Percentiles rank a stretch among this genome's conserved stretches.
Conservation (phyloP, 2,797 vertebrate species). For the Pangasius mekongensis region DNA sequence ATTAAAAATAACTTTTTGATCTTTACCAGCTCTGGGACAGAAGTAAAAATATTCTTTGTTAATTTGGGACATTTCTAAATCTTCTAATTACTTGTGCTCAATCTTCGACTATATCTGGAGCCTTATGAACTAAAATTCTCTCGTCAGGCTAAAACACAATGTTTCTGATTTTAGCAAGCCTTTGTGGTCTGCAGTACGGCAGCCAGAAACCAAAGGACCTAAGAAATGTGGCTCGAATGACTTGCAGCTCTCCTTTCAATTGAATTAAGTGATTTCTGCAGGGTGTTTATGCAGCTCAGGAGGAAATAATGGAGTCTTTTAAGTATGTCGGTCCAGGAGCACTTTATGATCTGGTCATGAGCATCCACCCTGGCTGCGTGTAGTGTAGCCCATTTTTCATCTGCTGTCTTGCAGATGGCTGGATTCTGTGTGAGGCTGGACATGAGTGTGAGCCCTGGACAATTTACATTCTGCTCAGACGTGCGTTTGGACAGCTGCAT, state of each 20-base stretch:
- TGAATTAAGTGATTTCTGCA: conserved; percentile 40
- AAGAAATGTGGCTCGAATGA: neutral
- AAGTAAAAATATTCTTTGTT: neutral
- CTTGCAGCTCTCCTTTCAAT: neutral
- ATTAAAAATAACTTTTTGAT: neutral
- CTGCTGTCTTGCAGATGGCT: conserved; percentile 38
- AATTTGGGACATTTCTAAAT: neutral
- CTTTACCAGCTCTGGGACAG: neutral
- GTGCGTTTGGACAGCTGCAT: conserved; percentile 74
- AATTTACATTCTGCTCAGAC: conserved; percentile 7
- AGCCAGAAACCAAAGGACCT: conserved; percentile 19
- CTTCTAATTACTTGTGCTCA: neutral
- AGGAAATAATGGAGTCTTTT: neutral
- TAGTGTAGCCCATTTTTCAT: conserved; percentile 10
- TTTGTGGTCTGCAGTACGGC: neutral
- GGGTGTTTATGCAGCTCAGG: conserved; percentile 12
- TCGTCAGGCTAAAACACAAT: neutral
- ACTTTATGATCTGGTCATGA: neutral
- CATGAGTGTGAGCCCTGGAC: neutral
- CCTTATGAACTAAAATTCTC: neutral
- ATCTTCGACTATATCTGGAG: neutral
- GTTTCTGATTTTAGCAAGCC: neutral
- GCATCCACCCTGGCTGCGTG: neutral
- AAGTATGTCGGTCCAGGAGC: neutral
- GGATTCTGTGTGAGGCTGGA: neutral